Conservation (phyloP, 1,140 invertebrate genomes). For the Drosophila ogumai region DNA sequence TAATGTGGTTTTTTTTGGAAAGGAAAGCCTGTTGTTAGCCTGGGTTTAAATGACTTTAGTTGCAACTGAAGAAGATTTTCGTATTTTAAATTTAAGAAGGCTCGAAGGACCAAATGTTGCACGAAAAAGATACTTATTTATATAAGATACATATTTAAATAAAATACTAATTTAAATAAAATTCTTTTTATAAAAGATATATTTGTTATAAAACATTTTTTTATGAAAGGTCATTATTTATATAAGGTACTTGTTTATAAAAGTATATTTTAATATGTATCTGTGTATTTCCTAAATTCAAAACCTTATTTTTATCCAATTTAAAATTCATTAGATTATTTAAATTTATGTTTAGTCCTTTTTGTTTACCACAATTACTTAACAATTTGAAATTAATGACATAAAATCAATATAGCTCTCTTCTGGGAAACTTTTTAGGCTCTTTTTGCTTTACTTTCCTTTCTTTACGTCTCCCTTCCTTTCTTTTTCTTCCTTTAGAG, state of each 20-base stretch:
- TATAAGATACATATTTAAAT: neutral
- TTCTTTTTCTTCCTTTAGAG: neutral
- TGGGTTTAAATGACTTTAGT: neutral
- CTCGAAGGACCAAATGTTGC: neutral
- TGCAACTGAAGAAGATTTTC: neutral
- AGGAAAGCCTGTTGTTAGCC: neutral
- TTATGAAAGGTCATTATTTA: neutral
- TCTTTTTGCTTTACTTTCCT: too few relatives aligned
- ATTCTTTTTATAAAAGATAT: too few relatives aligned
- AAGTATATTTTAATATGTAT: neutral
- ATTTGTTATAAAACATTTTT: too few relatives aligned
- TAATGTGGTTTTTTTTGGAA: neutral
- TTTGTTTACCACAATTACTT: neutral
- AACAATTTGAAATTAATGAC: constrained; percentile 24
- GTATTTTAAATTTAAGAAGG: neutral
- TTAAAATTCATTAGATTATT: neutral
- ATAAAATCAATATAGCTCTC: constrained; percentile 25
- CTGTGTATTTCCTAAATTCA: neutral
- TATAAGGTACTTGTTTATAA: neutral
- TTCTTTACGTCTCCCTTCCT: neutral
- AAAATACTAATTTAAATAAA: too few relatives aligned
- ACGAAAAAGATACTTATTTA: neutral
- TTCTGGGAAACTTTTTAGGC: constrained; percentile 24
- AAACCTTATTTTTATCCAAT: neutral
- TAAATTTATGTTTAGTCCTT: neutral